A percentile compares a stretch with the other conserved stretches of the same genome.
phyloP scores from a whole-genome alignment of 2,888 invertebrate genomes.

The Aspidiotus destructor region DNA sequence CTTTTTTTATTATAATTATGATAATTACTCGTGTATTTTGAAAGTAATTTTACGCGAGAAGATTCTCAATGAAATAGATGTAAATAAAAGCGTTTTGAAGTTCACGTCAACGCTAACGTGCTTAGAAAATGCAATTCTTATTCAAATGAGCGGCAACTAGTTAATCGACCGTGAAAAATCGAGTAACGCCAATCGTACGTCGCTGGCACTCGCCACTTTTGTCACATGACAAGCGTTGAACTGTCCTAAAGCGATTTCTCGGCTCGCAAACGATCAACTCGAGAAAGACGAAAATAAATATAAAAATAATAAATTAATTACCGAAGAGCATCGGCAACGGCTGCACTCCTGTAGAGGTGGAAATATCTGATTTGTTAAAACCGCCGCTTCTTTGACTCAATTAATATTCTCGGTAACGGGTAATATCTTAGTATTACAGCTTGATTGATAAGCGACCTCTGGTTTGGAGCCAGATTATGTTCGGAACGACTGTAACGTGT shows the following conservation, averaged over 20 bases:
- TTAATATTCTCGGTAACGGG: slow-evolving; percentile 26
- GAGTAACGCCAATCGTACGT: background rate
- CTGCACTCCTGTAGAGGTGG: no score
- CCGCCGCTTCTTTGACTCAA: background rate
- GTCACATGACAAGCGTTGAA: background rate
- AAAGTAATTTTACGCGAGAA: background rate
- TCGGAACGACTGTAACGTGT: slow-evolving; percentile 23
- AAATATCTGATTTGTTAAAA: background rate
- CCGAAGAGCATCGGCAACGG: background rate
- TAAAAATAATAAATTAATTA: background rate
- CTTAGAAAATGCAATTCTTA: slow-evolving; percentile 1
- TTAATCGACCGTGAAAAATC: slow-evolving; percentile 2
- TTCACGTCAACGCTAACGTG: background rate
- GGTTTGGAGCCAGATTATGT: slow-evolving; percentile 29
- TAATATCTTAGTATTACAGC: slow-evolving; percentile 6
- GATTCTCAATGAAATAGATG: slow-evolving; percentile 2
- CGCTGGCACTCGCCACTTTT: background rate
- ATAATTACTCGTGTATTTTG: background rate
- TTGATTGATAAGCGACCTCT: slow-evolving; percentile 30
- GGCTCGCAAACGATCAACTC: background rate
- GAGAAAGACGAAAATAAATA: background rate
- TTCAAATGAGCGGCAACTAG: slow-evolving; percentile 2
- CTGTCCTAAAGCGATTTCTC: background rate
- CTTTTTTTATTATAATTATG: no score
- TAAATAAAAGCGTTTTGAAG: background rate